Conservation (phyloP, 2,888 invertebrate species). For the Andrena praecox region DNA sequence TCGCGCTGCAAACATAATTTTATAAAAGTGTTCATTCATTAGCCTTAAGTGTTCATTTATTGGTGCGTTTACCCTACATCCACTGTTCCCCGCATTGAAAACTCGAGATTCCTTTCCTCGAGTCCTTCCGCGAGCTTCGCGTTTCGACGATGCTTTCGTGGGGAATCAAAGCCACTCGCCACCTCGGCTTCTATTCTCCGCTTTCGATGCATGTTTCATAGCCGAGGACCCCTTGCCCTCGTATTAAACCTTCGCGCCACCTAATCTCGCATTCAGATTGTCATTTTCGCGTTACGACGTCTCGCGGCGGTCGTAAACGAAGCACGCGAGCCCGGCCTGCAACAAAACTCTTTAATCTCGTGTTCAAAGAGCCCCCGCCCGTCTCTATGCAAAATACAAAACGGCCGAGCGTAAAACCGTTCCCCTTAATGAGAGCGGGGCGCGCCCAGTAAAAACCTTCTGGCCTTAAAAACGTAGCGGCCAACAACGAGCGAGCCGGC, state of each 20-base stretch:
- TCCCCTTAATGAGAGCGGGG: constrained; percentile 36
- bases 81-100: neutral
- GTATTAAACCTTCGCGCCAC: constrained; percentile 17
- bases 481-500: constrained; percentile 2
- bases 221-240: neutral
- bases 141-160: constrained; percentile 8
- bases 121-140: neutral
- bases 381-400: constrained; percentile 37
- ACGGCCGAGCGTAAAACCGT: constrained; percentile 34
- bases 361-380: constrained; percentile 16
- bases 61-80: no score
- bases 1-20: no score
- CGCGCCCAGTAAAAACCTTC: constrained; percentile 1
- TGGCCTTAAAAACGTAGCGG: constrained; percentile 31
- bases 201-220: constrained; percentile 32
- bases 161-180: neutral
- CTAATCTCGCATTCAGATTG: constrained; percentile 58
- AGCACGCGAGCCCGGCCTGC: neutral
- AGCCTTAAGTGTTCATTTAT: no score
- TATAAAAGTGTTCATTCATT: no score
- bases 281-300: constrained; percentile 48
- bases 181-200: neutral
- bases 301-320: constrained; percentile 50
- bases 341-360: constrained; percentile 55
- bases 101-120: neutral